phyloP scores from a whole-genome alignment of 2,888 invertebrate genomes.

The Dermolepida albohirtum region DNA sequence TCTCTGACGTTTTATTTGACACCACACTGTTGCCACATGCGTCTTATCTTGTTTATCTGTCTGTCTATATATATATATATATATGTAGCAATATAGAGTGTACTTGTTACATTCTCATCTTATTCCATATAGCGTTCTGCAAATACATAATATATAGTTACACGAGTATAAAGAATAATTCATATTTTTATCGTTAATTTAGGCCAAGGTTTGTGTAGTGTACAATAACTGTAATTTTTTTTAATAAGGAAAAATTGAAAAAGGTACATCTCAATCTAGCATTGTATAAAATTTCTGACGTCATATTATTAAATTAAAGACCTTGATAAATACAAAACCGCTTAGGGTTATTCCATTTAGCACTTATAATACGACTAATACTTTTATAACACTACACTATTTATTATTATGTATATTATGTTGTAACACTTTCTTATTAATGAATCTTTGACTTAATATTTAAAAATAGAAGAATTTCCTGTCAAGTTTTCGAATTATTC shows the following conservation, averaged over 20 bases:
- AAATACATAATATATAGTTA: background rate
- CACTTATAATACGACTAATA: slow-evolving; percentile 7
- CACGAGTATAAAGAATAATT: slow-evolving; percentile 7
- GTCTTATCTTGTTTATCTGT: slow-evolving; percentile 38
- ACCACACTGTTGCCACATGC: slow-evolving; percentile 50
- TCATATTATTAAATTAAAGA: slow-evolving; percentile 46
- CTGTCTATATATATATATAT: too few relatives aligned
- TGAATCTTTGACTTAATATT: background rate
- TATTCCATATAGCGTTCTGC: background rate
- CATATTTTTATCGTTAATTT: slow-evolving; percentile 40
- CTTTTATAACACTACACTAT: background rate
- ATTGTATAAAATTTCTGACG: slow-evolving; percentile 52
- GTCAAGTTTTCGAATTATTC: background rate
- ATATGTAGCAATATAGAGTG: background rate
- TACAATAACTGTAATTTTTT: background rate
- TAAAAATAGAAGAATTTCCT: slow-evolving; percentile 9
- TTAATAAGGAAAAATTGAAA: slow-evolving; percentile 25
- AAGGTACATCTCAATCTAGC: slow-evolving; percentile 42
- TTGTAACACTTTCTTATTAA: background rate
- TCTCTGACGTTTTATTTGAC: slow-evolving; percentile 51
- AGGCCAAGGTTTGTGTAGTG: slow-evolving; percentile 48
- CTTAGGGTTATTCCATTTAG: slow-evolving; percentile 50
- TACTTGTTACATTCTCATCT: too few relatives aligned
- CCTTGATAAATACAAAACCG: slow-evolving; percentile 50
- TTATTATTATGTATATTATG: background rate